Evolutionary conservation across 2,888 invertebrate genomes (phyloP).

Genomic region (Mamestra brassicae): DNA sequence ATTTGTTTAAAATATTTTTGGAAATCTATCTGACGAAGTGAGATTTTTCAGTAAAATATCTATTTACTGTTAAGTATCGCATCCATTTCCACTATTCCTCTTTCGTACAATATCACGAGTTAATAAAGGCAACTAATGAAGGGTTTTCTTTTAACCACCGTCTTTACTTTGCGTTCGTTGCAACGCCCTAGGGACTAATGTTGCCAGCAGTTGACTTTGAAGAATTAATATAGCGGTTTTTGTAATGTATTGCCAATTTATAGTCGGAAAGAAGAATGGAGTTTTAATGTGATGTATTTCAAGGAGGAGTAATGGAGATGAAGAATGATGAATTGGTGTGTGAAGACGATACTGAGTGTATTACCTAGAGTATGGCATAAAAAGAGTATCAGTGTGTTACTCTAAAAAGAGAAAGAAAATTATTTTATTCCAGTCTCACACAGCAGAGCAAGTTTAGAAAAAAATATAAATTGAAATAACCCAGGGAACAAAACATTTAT

Average conservation of each 20-base stretch:
- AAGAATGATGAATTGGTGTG: constrained; percentile 34
- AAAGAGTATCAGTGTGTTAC: background rate
- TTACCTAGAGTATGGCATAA: background rate
- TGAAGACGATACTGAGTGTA: background rate
- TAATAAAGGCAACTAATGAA: constrained; percentile 79
- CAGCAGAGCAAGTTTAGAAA: background rate
- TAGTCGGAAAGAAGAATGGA: constrained; percentile 23
- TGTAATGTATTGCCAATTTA: constrained; percentile 55
- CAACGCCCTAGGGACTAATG: constrained; percentile 62
- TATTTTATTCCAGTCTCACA: background rate
- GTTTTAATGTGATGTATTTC: constrained; percentile 34
- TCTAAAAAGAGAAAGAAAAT: background rate
- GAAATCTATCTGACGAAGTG: too few relatives aligned
- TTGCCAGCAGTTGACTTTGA: constrained; percentile 55
- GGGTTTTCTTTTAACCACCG: constrained; percentile 73
- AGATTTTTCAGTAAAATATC: too few relatives aligned
- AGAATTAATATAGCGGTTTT: constrained; percentile 55
- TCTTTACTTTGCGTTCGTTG: constrained; percentile 60
- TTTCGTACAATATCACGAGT: constrained; percentile 70
- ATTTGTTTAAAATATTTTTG: too few relatives aligned
- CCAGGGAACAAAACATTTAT: constrained; percentile 6
- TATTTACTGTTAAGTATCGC: constrained; percentile 32
- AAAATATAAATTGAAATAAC: constrained; percentile 11
- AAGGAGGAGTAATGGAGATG: constrained; percentile 32
- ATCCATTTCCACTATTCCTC: constrained; percentile 35